Percentiles rank a stretch among this genome's conserved stretches.
Conservation (phyloP, 2,113 vertebrate genomes). For the Cyanistes caeruleus region DNA sequence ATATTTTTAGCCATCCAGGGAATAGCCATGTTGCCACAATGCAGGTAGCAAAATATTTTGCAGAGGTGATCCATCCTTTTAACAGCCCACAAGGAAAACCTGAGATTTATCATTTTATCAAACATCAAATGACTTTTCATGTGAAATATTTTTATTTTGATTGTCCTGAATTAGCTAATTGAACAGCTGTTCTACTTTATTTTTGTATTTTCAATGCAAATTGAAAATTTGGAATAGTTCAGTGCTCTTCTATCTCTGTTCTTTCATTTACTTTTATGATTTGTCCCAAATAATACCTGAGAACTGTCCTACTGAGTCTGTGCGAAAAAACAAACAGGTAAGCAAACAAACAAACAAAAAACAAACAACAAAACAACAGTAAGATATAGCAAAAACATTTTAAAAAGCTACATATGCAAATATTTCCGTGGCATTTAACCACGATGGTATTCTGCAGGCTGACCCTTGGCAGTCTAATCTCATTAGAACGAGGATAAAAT, state of each 20-base stretch:
- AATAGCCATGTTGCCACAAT: not conserved
- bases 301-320: not conserved
- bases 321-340: not conserved
- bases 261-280: not conserved
- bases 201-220: not conserved
- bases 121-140: not conserved
- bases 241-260: not conserved
- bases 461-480: not conserved
- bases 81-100: not conserved
- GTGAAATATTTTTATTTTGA: not conserved
- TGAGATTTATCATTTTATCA: not conserved
- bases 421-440: not conserved
- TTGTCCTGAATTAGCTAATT: not conserved
- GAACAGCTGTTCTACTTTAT: not conserved
- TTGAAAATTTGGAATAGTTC: too few species aligned
- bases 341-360: not conserved
- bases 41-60: not conserved
- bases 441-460: not conserved
- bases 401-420: not conserved
- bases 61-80: not conserved
- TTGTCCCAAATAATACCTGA: not conserved
- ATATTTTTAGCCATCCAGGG: not conserved
- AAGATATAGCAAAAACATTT: not conserved
- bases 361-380: not conserved
- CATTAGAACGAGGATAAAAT: not conserved